Evolutionary conservation across 30 jellyfish, hydroid and myxozoan species (phyloP), one percentile per base, ranked within the genome.

Genomic region (Aurelia sp.): DNA sequence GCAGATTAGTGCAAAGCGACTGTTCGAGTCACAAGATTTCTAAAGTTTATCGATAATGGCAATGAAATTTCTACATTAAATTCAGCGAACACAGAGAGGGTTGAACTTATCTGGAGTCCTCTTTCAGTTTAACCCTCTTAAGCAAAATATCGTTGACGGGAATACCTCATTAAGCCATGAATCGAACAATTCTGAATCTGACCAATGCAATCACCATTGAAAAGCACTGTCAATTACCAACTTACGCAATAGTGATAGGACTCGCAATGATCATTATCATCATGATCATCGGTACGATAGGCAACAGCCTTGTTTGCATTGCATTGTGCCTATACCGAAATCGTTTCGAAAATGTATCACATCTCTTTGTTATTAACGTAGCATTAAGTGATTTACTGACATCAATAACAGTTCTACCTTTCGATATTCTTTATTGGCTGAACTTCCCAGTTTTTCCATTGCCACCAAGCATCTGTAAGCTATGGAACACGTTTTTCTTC

Each of bases 401-500:
- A n/a, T 74, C 87, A 16, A 13, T 77, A n/a, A 51, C 83, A 17
- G 90, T 87, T 4, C 78, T 74, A 58, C 96, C 96, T 7, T 78
- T 87, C 21, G 96, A 87, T 64, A 48, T 87, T 50, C 16, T 77
- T 6, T 87, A 87, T 65, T 87, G 89, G 87, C 71, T 73, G 40
- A 53, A 67, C 53, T 87, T 87, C 50, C 96, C 96, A 18, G 85
- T 78, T 9, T 87, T 65, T 62, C 87, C 90, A 37, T 74, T 74
- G 19, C 37, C 86, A 9, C 89, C 96, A 53, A 61, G 23, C 44
- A 11, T 76, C 37, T 74, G 90, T 57, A 84, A 78, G 16, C 52
- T 87, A 50, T 87, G 96, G 96, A 87, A 77, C 67, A 81, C 96
- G 17, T 78, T 87, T 12, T 87, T 75, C 74, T 87, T 76, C 73